Evolutionary conservation across 2,797 vertebrate genomes (phyloP), one percentile per base, ranked within the genome.

Genomic region (Clarias laeviceps): DNA sequence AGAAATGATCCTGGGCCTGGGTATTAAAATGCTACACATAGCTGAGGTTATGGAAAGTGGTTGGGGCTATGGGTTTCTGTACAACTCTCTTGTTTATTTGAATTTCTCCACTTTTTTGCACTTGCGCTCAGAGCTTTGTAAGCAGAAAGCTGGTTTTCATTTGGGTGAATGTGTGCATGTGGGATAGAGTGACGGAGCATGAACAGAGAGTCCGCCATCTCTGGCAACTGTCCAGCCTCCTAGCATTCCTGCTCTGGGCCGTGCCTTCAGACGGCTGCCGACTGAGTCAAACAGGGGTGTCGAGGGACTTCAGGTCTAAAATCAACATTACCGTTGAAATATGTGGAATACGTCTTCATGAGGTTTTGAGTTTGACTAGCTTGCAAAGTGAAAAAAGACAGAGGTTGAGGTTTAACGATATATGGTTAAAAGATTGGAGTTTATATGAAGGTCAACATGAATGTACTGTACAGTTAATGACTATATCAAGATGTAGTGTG

Each of bases 181-280:
- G 88, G 86, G 82, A 85, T 87, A 77, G 88, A 84, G 88, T 83
- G 68, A 45, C 68, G 86, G 77, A 82, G 83, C 78, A 81, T 74
- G 83, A 90, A 85, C 85, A 84, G 80, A 82, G 62, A 77, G 68
- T 70, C 84, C 86, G 82, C 68, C 84, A 77, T 73, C 84, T 70
- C 81, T 90, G 90, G 89, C 87, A 86, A 57, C 50, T 17, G 65
- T 91, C 89, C 87, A 86, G 32, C 64, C 45, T 73, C 37, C 82
- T n/a, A 87, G 82, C 87, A 90, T 90, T 88, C 87, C 90, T 89
- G 37, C 61, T 87, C 76, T 80, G 85, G 85, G 89, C 73, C 79
- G 88, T 83, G 86, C 86, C 83, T 82, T 81, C 40, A 79, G 68
- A 84, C 74, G 86, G 88, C 83, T 88, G 85, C 77, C 82, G 83